These are phyloP conservation scores for Phalloptychus januarius DNA, from an alignment of 2,797 vertebrate genomes.

Conservation along the genomic window DNA sequence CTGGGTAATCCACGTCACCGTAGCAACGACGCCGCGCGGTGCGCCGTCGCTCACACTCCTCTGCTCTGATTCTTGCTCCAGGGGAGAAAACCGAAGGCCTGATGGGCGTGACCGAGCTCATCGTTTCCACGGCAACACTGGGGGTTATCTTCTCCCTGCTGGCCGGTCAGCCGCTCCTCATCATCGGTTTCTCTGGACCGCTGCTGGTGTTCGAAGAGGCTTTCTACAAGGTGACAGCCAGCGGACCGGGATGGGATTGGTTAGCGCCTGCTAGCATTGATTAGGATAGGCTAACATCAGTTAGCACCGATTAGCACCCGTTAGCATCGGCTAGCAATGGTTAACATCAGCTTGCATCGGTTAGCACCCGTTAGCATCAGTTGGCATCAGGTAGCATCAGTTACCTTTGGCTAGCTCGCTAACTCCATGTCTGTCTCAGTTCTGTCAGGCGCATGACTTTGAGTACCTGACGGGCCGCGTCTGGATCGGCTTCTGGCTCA, in stretches of 20 bases:
- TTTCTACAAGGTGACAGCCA: conserved; percentile 88
- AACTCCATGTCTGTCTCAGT: conserved; percentile 74
- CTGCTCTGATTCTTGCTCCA: conserved; percentile 53
- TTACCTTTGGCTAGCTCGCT: background rate
- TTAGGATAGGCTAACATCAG: background rate
- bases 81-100: conserved; percentile 97
- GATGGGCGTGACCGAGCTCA: conserved; percentile 97
- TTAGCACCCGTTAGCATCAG: no score
- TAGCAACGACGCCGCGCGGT: fast-evolving
- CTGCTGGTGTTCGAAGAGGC: conserved; percentile 97
- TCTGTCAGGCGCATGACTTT: conserved; percentile 90
- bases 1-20: conserved; percentile 79
- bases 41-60: background rate
- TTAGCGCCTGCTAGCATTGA: background rate
- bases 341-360: no score
- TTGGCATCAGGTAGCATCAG: no score
- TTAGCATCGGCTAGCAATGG: no score
- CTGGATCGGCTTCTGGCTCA: conserved; percentile 97
- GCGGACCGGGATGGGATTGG: background rate
- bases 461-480: conserved; percentile 96
- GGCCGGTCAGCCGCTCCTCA: conserved; percentile 93
- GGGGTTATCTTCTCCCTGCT: conserved; percentile 93
- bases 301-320: no score
- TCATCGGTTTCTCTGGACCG: conserved; percentile 96
- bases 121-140: conserved; percentile 92